Conservation (phyloP, 2,888 invertebrate genomes). For the Pocota personata region DNA sequence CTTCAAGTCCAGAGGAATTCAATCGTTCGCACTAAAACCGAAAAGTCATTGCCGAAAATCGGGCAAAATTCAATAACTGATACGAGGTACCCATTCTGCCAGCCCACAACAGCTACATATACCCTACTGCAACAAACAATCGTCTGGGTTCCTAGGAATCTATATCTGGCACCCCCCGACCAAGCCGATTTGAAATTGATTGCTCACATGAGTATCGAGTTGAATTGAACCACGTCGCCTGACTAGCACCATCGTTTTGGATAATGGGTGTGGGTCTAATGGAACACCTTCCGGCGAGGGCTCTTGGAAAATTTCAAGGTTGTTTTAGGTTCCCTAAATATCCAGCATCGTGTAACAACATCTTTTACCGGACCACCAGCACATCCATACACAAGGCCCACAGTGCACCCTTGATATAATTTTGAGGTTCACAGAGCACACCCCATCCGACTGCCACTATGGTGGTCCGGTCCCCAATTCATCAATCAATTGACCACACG, state of each 20-base stretch:
- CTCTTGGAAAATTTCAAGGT: conserved; percentile 47
- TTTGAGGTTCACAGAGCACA: conserved; percentile 60
- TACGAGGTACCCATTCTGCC: neutral
- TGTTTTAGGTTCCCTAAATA: conserved; percentile 37
- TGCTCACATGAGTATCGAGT: conserved; percentile 66
- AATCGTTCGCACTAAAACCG: conserved; percentile 67
- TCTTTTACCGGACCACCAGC: conserved; percentile 35
- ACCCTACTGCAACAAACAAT: conserved; percentile 56
- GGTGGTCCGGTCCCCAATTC: conserved; percentile 44
- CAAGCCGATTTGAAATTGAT: conserved; percentile 61
- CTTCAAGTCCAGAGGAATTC: conserved; percentile 71
- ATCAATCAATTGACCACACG: conserved; percentile 73
- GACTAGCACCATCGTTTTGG: neutral
- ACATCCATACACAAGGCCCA: neutral
- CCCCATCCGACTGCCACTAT: neutral
- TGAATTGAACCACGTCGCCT: conserved; percentile 25
- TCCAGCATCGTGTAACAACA: conserved; percentile 26
- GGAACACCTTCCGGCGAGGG: conserved; percentile 34
- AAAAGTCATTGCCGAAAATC: conserved; percentile 70
- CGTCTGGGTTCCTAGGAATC: conserved; percentile 27
- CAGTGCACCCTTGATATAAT: conserved; percentile 29
- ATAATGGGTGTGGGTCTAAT: conserved; percentile 30
- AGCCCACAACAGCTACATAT: no score
- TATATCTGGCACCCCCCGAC: neutral
- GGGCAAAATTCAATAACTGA: conserved; percentile 66